Evolutionary conservation across 2,888 invertebrate genomes (phyloP).

Genomic region (Drosophila robusta): DNA sequence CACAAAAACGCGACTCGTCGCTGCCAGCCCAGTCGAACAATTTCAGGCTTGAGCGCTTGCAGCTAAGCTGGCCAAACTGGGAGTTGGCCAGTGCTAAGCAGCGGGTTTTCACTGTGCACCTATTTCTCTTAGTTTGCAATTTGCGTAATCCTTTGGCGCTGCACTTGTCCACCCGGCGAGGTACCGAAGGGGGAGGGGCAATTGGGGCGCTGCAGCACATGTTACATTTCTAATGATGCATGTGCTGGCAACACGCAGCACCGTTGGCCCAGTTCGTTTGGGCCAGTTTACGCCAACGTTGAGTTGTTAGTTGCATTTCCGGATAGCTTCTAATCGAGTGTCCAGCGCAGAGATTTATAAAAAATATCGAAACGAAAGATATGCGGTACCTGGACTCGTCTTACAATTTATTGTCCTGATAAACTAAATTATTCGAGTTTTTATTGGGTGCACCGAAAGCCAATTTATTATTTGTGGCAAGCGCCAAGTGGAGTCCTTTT

Average conservation of each 20-base stretch:
- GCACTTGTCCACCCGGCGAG: too few relatives aligned
- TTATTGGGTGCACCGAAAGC: too few relatives aligned
- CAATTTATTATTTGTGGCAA: too few relatives aligned
- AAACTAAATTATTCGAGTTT: too few relatives aligned
- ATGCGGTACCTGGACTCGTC: not conserved
- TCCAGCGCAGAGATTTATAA: conserved; percentile 30
- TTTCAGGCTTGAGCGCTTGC: conserved; percentile 72
- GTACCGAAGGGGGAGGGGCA: too few relatives aligned
- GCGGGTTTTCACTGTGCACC: not conserved
- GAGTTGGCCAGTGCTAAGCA: conserved; percentile 23
- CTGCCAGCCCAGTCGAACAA: conserved; percentile 55
- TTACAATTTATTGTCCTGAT: not conserved
- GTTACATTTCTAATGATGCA: conserved; percentile 75
- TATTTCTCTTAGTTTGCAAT: conserved; percentile 37
- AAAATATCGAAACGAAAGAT: conserved; percentile 17
- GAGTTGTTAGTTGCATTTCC: conserved; percentile 43
- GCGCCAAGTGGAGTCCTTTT: too few relatives aligned
- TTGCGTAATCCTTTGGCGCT: conserved; percentile 71
- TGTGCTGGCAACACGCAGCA: conserved; percentile 58
- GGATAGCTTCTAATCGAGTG: conserved; percentile 42
- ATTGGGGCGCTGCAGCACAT: conserved; percentile 26
- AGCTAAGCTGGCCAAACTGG: conserved; percentile 43
- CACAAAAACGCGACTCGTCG: conserved; percentile 1
- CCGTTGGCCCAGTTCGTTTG: conserved; percentile 44
- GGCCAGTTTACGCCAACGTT: conserved; percentile 22